These are phyloP conservation scores for Ranitomeya imitator DNA, from an alignment of 2,113 vertebrate species.

Conservation along the genomic window DNA sequence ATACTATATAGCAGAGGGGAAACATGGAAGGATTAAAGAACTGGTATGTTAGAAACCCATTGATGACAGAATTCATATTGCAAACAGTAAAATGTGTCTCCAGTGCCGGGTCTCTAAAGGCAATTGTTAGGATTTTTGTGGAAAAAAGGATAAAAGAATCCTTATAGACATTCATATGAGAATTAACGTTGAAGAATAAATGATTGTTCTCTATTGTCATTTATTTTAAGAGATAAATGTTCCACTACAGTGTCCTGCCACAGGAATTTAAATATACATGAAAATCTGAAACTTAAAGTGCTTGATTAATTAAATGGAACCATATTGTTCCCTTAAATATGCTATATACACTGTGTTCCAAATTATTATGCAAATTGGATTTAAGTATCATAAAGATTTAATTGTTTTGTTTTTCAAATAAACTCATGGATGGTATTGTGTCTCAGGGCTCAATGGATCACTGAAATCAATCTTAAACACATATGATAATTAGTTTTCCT, in stretches of 20 bases:
- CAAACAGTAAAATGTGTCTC: slow-evolving; percentile 1
- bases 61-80: slow-evolving; percentile 28
- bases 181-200: background rate
- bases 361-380: too few relatives aligned
- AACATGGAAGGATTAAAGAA: slow-evolving; percentile 7
- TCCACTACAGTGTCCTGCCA: background rate
- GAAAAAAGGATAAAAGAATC: background rate
- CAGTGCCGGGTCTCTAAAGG: background rate
- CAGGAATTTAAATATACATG: background rate
- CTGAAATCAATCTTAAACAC: too few relatives aligned
- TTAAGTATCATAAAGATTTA: too few relatives aligned
- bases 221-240: background rate
- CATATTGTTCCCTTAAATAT: background rate
- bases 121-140: slow-evolving; percentile 17
- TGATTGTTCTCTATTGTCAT: background rate
- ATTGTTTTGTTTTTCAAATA: too few relatives aligned
- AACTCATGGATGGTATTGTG: too few relatives aligned
- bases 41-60: background rate
- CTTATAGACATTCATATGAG: background rate
- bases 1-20: slow-evolving; percentile 20
- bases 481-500: too few relatives aligned
- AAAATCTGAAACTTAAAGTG: background rate
- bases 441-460: too few relatives aligned
- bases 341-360: too few relatives aligned
- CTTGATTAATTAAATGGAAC: background rate